A percentile compares a stretch with the other conserved stretches of the same genome.
These are phyloP conservation scores for Parnassius apollo DNA, from an alignment of 2,888 invertebrate genomes.

Conservation along the genomic window DNA sequence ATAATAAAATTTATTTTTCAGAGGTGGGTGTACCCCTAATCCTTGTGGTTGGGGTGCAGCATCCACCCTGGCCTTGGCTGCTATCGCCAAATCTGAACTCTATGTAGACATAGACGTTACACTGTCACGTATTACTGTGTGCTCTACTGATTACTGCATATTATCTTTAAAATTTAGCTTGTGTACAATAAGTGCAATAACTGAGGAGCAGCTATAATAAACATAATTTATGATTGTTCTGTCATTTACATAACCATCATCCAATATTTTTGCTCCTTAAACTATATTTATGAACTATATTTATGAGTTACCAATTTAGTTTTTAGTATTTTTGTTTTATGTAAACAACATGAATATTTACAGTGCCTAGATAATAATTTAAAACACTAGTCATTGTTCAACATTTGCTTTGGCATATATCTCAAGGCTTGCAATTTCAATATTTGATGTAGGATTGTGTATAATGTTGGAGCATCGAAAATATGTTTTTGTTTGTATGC, in stretches of 20 bases:
- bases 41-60: conserved; percentile 54
- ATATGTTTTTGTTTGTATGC: not conserved
- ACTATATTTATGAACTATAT: not conserved
- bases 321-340: too few relatives aligned
- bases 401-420: conserved; percentile 3
- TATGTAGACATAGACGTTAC: conserved; percentile 31
- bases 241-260: not conserved
- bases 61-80: conserved; percentile 50
- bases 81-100: conserved; percentile 44
- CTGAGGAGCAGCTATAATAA: conserved; percentile 6
- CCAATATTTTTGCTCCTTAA: not conserved
- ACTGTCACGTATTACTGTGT: conserved; percentile 31
- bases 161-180: conserved; percentile 16
- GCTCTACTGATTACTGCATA: conserved; percentile 10
- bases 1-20: conserved; percentile 47
- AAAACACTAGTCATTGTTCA: not conserved
- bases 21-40: conserved; percentile 53
- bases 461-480: not conserved
- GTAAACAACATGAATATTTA: not conserved
- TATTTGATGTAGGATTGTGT: conserved; percentile 6
- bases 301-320: not conserved
- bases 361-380: not conserved
- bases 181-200: conserved; percentile 19
- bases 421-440: conserved; percentile 1
- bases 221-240: not conserved